These are phyloP conservation scores for Deroplatys truncata DNA, from an alignment of 2,888 invertebrate genomes.

Conservation along the genomic window DNA sequence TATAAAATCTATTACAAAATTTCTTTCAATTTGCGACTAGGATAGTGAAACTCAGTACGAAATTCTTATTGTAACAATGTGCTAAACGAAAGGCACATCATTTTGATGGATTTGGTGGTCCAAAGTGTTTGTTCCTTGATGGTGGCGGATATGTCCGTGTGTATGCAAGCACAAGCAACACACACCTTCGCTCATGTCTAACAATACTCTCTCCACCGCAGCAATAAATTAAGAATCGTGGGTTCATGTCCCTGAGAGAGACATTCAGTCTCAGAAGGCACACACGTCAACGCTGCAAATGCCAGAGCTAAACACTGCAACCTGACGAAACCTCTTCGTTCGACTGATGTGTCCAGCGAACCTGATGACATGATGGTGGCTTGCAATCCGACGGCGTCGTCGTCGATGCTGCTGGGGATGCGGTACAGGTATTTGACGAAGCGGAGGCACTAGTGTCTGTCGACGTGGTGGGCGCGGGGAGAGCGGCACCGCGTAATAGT, in stretches of 20 bases:
- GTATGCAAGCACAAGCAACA: no score
- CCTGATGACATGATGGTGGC: constrained; percentile 43
- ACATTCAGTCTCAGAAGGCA: neutral
- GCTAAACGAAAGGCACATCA: neutral
- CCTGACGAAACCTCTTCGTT: constrained; percentile 52
- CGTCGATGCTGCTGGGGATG: constrained; percentile 14
- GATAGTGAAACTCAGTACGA: neutral
- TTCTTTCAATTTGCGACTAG: neutral
- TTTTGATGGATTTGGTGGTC: neutral
- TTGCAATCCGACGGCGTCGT: constrained; percentile 35
- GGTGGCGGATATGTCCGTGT: neutral
- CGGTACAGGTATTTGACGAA: constrained; percentile 6
- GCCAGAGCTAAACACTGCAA: constrained; percentile 48
- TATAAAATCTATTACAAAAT: neutral
- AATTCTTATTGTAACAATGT: neutral
- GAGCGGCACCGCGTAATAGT: constrained; percentile 42
- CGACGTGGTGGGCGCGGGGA: neutral
- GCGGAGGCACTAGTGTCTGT: neutral
- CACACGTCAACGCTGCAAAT: neutral
- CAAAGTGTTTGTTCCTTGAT: neutral
- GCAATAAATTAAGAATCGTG: neutral
- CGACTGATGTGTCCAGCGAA: constrained; percentile 51
- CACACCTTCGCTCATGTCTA: neutral
- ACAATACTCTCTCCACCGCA: neutral
- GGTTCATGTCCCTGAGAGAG: neutral